Evolutionary conservation across 64 coral and sea anemone genomes (phyloP).

Genomic region (Pocillopora damicornis): DNA sequence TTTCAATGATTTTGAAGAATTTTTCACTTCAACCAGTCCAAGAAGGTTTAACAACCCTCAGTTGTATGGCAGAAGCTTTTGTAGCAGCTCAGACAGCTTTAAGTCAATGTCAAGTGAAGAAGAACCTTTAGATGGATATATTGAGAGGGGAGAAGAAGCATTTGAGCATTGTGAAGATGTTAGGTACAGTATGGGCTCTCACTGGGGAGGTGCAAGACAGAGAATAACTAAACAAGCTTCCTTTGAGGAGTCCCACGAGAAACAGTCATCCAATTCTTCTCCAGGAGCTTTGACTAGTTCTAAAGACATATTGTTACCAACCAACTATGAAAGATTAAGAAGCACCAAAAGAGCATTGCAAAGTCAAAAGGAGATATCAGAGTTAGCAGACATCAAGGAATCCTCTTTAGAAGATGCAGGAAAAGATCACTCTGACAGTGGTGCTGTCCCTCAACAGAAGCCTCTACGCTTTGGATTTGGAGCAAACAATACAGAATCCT

Average conservation of each 20-base stretch:
- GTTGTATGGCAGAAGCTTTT: constrained; percentile 65
- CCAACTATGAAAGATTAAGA: not conserved
- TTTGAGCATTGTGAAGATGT: constrained; percentile 30
- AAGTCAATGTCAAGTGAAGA: constrained; percentile 69
- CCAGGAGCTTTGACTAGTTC: not conserved
- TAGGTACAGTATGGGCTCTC: constrained; percentile 2
- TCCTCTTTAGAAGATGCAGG: not conserved
- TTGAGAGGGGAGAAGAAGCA: constrained; percentile 77
- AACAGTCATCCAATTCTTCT: not conserved
- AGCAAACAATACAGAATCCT: constrained; percentile 20
- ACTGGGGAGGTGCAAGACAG: not conserved
- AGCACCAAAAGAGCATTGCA: not conserved
- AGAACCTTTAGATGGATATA: constrained; percentile 30
- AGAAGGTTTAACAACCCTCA: constrained; percentile 38
- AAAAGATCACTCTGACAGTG: not conserved
- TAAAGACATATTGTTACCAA: not conserved
- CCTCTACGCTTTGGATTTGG: not conserved
- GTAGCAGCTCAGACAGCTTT: constrained; percentile 62
- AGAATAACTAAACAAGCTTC: constrained; percentile 53
- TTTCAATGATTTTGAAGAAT: not conserved
- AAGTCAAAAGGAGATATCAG: not conserved
- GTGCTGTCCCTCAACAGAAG: not conserved
- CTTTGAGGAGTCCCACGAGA: constrained; percentile 37
- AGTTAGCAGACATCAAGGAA: not conserved
- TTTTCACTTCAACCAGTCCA: not conserved